These are phyloP conservation scores for Pectinophora gossypiella DNA, from an alignment of 1,140 invertebrate species.

Conservation along the genomic window DNA sequence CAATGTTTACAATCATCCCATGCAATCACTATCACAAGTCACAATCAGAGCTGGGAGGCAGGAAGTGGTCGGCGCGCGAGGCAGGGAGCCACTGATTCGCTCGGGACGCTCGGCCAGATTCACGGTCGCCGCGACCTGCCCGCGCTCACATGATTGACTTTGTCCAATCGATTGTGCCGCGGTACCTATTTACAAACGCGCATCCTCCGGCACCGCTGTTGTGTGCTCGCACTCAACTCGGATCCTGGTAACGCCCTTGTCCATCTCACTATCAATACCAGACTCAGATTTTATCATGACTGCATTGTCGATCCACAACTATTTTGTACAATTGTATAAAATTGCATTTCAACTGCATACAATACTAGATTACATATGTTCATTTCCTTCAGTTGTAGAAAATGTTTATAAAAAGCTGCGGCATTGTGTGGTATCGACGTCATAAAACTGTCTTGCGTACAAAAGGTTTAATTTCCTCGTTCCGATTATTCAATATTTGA, in stretches of 20 bases:
- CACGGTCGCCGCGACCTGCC: slow-evolving; percentile 64
- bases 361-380: not conserved
- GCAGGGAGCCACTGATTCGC: slow-evolving; percentile 47
- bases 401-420: too few relatives aligned
- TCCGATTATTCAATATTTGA: too few relatives aligned
- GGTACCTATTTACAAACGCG: slow-evolving; percentile 50
- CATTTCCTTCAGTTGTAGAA: too few relatives aligned
- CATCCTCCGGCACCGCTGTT: slow-evolving; percentile 35
- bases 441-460: too few relatives aligned
- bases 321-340: not conserved
- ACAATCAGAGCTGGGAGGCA: slow-evolving; percentile 14
- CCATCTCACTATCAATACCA: slow-evolving; percentile 26
- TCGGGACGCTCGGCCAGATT: slow-evolving; percentile 48
- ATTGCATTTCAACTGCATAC: slow-evolving; percentile 1
- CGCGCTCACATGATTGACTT: slow-evolving; percentile 63
- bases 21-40: not conserved
- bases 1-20: not conserved
- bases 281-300: slow-evolving; percentile 21
- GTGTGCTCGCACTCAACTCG: slow-evolving; percentile 27
- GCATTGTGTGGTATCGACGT: too few relatives aligned
- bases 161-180: slow-evolving; percentile 67
- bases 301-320: not conserved
- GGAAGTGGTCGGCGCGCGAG: slow-evolving; percentile 53
- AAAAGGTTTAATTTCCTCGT: too few relatives aligned
- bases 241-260: slow-evolving; percentile 44